These are phyloP conservation scores for Excalfactoria chinensis DNA, from an alignment of 2,113 vertebrate species.

Conservation along the genomic window DNA sequence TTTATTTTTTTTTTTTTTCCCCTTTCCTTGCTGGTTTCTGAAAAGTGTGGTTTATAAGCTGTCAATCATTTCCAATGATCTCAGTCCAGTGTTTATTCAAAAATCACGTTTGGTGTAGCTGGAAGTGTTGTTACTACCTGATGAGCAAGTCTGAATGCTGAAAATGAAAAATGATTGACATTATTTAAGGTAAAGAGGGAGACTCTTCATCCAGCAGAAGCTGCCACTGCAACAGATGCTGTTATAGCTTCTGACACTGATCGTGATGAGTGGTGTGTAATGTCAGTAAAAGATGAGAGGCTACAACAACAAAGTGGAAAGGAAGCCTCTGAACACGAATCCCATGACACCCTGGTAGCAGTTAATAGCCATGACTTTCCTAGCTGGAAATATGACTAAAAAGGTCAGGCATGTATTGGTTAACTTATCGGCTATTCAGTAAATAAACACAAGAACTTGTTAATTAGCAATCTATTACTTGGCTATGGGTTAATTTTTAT, in stretches of 20 bases:
- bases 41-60: slow-evolving; percentile 48
- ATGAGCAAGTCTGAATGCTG: slow-evolving; percentile 69
- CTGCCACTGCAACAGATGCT: slow-evolving; percentile 70
- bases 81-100: slow-evolving; percentile 70
- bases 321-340: slow-evolving; percentile 62
- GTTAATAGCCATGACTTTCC: slow-evolving; percentile 53
- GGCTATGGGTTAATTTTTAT: neutral
- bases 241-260: slow-evolving; percentile 73
- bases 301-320: slow-evolving; percentile 63
- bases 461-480: slow-evolving; percentile 13
- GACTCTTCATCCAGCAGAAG: slow-evolving; percentile 62
- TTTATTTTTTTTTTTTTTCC: neutral
- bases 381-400: slow-evolving; percentile 29
- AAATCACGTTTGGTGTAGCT: slow-evolving; percentile 70
- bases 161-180: slow-evolving; percentile 76
- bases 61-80: slow-evolving; percentile 68
- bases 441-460: neutral
- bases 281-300: slow-evolving; percentile 69
- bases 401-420: neutral
- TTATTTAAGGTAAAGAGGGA: slow-evolving; percentile 62
- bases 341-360: slow-evolving; percentile 42
- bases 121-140: slow-evolving; percentile 67
- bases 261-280: slow-evolving; percentile 68
- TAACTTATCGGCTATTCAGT: slow-evolving; percentile 6
- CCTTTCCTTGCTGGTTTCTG: slow-evolving; percentile 17